Base-by-base conservation (phyloP, 1,140 invertebrate species). In the Listronotus oregonensis region DNA sequence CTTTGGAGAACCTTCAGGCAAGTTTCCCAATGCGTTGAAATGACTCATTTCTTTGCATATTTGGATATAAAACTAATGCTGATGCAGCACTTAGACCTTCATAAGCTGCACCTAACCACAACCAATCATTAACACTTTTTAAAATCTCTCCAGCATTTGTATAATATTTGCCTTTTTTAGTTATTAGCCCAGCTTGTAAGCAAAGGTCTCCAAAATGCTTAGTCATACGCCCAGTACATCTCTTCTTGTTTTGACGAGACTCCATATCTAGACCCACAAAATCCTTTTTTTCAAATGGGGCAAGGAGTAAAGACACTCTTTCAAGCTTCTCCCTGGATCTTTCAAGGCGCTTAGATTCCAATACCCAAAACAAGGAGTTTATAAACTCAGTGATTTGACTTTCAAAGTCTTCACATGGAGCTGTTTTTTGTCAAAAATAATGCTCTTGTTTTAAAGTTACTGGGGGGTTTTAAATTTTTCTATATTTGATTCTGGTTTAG, bases 221-320 rank as follows among this genome's bases (percentile, higher is more conserved):
- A 17, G 92, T 93, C 74, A 95, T 89, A 2, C 96, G 85, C 1
- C 95, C 96, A 67, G 90, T 87, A 67, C 89, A 85, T 44, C 89
- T 83, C 74, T 90, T 93, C 64, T 90, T 91, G 79, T 94, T 97
- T 68, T 91, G 92, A 46, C 92, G 84, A 0, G 92, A 93, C 68
- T 94, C 92, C 82, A 94, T 87, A 76, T 95, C 93, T 12, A 95
- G 74, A n/a, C 94, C 92, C 69, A 96, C 91, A 82, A 96, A 93
- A 82, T 97, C 95, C 74, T 95, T 94, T 76, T 94, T 96, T 77
- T 98, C 96, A 84, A 97, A 97, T 1, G 96, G 95, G 1, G 95
- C 95, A 66, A 92, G 84, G 2, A 97, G 78, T 32, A 97, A 80
- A 1, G 89, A 86, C 10, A 95, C 87, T 69, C 89, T 88, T 55